phyloP scores from a whole-genome alignment of 1,140 invertebrate genomes.

The Fragariocoptes setiger region DNA sequence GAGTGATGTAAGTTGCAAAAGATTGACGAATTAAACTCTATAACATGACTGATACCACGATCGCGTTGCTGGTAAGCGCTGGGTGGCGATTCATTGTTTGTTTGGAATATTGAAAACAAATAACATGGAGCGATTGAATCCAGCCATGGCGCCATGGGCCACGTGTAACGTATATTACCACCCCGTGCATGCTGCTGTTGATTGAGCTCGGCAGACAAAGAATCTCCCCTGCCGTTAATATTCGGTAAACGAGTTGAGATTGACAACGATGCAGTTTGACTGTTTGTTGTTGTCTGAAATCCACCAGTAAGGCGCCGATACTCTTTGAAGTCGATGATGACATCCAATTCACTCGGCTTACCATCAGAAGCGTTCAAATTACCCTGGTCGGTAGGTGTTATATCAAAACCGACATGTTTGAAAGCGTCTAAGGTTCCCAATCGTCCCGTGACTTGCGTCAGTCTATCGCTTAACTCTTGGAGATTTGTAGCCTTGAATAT shows the following conservation, averaged over 20 bases:
- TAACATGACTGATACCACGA: constrained; percentile 16
- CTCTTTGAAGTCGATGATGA: constrained; percentile 49
- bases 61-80: constrained; percentile 33
- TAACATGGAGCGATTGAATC: too few relatives aligned
- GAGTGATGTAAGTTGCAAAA: constrained; percentile 27
- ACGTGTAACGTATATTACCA: too few relatives aligned
- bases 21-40: constrained; percentile 15
- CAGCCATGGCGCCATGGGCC: too few relatives aligned
- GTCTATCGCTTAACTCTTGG: constrained; percentile 19
- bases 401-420: constrained; percentile 36
- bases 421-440: constrained; percentile 49
- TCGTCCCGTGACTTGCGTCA: constrained; percentile 25
- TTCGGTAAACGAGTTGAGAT: constrained; percentile 38
- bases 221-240: constrained; percentile 38
- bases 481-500: constrained; percentile 31
- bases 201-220: too few relatives aligned
- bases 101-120: constrained; percentile 26
- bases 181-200: too few relatives aligned
- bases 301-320: constrained; percentile 34
- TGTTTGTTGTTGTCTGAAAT: constrained; percentile 44
- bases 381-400: constrained; percentile 43
- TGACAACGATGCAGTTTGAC: constrained; percentile 37
- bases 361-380: constrained; percentile 22
- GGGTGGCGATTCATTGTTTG: constrained; percentile 35
- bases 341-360: constrained; percentile 39